Base-by-base conservation (phyloP, 2,888 invertebrate species). In the Creontiades dilutus region DNA sequence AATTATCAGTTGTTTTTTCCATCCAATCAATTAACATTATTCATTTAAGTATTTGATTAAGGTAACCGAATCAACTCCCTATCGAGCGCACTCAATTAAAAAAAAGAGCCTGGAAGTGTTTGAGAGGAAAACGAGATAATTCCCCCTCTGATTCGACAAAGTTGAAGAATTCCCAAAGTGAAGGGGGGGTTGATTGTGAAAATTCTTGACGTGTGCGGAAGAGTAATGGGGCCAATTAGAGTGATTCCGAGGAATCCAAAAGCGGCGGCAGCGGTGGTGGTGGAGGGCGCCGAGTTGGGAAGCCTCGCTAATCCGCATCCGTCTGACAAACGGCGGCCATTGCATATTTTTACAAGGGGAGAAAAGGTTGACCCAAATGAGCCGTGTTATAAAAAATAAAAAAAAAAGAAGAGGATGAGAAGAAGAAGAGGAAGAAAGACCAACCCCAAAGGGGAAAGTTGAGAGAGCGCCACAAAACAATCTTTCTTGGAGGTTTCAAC, bases 271-370 rank as follows among this genome's bases (percentile, higher is more conserved):
- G 46, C 46, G 11, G 78, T 0, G 13, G 46, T 2, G 46, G 78
- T n/a, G 81, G 23, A 14, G 46, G 19, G 19, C 46, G 81, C 27
- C 23, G 1, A 13, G 23, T 27, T 19, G n/a, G 61, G 46, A 61
- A 61, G 19, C 16, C 46, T 55, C 12, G 85, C 85, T 85, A 85
- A 85, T 85, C 85, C 85, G 46, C 57, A 85, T 85, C 82, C 57
- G 28, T 46, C 85, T 61, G 85, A 85, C 85, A 85, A 85, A 85
- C 46, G 85, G 61, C 85, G 57, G 61, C 85, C 85, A 85, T 85
- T 85, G 85, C 85, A 85, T 85, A 85, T 85, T 85, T 61, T 85
- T 61, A 61, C 85, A 61, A 61, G 85, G 61, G 61, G 37, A 85
- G 85, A 61, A 57, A 85, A 85, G 61, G 61, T 57, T 57, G 85